Evolutionary conservation across 2,113 vertebrate species (phyloP), one percentile per base, ranked within the genome.

Genomic region (Chloroceryle aenea): DNA sequence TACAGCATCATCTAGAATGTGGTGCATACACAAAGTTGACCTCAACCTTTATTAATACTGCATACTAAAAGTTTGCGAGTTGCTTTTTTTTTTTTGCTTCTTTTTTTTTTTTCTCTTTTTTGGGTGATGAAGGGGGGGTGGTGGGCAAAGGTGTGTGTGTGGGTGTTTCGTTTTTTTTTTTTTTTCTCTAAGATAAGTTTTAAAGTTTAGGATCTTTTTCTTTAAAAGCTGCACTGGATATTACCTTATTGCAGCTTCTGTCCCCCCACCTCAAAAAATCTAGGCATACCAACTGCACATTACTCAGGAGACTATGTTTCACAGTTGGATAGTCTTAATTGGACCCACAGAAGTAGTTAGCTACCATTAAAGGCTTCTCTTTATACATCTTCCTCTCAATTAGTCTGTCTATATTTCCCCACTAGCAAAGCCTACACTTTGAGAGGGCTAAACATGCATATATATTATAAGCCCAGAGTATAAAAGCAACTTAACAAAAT

Each of bases 311-410:
- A 97, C 61, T 85, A 55, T 74, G 72, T 93, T 96, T 96, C 93
- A 92, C 61, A 82, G 74, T 72, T 85, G 87, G 82, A 77, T 91
- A 93, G 80, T 55, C 94, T 96, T 96, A 97, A 97, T 95, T 97
- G 94, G 96, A 94, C 82, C 92, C 92, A 72, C 34, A 91, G 96
- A 98, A 96, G 86, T 88, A 43, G 68, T 95, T 96, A 94, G 93
- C 71, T 89, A 66, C 95, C 81, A 92, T 95, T 96, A 96, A 90
- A 71, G 68, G 86, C 88, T 96, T 83, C 75, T 96, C 80, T 96
- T 67, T 95, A 79, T 95, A 90, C 68, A 79, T 75, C 85, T 75
- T 88, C 87, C 58, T 95, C 94, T 85, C 95, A 94, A 90, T 79
- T 87, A 94, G 76, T 93, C 80, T 87, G 83, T 73, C 78, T 87